Conservation (phyloP, 2,888 invertebrate genomes). For the Eudemis profundana region DNA sequence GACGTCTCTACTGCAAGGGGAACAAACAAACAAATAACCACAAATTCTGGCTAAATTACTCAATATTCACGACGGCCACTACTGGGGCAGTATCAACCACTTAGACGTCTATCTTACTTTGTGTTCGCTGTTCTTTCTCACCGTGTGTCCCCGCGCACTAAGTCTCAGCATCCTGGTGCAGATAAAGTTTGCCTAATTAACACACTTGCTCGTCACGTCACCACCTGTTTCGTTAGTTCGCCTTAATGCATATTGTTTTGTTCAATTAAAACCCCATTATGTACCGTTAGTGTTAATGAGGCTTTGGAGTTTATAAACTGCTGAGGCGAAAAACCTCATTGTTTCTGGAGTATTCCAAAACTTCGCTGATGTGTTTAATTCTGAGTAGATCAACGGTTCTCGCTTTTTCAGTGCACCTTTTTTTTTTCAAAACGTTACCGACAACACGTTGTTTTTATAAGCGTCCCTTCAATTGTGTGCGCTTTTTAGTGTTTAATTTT, state of each 20-base stretch:
- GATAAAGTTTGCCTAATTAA: conserved; percentile 77
- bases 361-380: not conserved
- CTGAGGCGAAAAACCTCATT: not conserved
- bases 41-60: too few relatives aligned
- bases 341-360: not conserved
- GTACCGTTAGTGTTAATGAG: conserved; percentile 36
- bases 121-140: not conserved
- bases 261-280: conserved; percentile 44
- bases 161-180: conserved; percentile 57
- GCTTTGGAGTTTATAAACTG: conserved; percentile 7
- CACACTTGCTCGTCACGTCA: conserved; percentile 63
- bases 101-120: not conserved
- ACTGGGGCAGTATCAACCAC: too few relatives aligned
- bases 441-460: too few relatives aligned
- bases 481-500: too few relatives aligned
- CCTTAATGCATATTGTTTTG: conserved; percentile 44
- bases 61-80: too few relatives aligned
- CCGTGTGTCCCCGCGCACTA: conserved; percentile 44
- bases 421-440: too few relatives aligned
- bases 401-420: too few relatives aligned
- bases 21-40: too few relatives aligned
- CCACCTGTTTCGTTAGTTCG: conserved; percentile 58
- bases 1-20: too few relatives aligned
- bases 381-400: too few relatives aligned
- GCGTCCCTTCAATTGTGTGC: too few relatives aligned